These are phyloP conservation scores for Poecilobothrus nobilitatus DNA, from an alignment of 2,888 invertebrate genomes.

Conservation along the genomic window DNA sequence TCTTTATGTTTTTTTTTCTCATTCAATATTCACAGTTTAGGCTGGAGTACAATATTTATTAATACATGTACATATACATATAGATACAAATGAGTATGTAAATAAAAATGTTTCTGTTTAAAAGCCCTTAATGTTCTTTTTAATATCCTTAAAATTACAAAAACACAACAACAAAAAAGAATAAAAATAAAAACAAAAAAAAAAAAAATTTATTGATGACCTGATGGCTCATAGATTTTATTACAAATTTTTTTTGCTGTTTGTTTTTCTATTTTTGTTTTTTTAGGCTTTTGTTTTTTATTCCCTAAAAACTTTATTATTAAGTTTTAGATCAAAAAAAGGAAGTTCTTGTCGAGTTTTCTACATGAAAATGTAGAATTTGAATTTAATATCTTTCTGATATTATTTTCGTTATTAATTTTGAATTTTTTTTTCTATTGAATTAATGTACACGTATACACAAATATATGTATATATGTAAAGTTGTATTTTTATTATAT, in stretches of 20 bases:
- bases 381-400: background rate
- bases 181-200: background rate
- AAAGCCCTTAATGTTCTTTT: background rate
- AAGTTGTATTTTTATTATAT: too few relatives aligned
- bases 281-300: background rate
- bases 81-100: background rate
- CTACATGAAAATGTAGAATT: background rate
- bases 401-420: background rate
- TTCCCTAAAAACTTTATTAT: background rate
- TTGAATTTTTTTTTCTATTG: too few relatives aligned
- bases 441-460: too few relatives aligned
- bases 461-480: too few relatives aligned
- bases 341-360: background rate
- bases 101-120: background rate
- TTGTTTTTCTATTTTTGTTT: background rate
- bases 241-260: background rate
- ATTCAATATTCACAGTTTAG: too few relatives aligned
- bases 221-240: slow-evolving; percentile 4
- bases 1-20: too few relatives aligned
- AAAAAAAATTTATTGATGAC: background rate
- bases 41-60: too few relatives aligned
- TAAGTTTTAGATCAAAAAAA: background rate
- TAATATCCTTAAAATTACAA: background rate
- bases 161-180: background rate
- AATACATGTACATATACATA: too few relatives aligned